Evolutionary conservation across 2,888 invertebrate genomes (phyloP), one percentile per base, ranked within the genome.

Genomic region (Argyresthia goedartella): DNA sequence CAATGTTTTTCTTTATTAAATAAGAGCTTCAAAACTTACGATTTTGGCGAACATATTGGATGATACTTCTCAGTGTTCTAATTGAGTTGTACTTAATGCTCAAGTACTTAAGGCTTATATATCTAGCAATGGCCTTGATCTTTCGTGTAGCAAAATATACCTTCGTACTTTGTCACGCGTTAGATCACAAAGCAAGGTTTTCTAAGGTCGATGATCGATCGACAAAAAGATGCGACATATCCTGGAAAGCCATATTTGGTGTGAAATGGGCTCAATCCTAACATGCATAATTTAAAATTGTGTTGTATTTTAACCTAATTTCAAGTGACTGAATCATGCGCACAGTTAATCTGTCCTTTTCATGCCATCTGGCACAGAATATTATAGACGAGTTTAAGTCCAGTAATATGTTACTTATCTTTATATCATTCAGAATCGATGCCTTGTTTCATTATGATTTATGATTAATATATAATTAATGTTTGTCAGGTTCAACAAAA

Each of bases 41-140:
- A 76, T 64, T 69, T 79, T 79, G 57, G 69, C 67, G 61, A 77
- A 76, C 78, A 79, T 79, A 69, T 67, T 78, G 67, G 55, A 64
- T 53, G 62, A 62, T 60, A 61, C 57, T 66, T 68, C 64, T 64
- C 68, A 70, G 67, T 55, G 57, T 60, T 43, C 50, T 45, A 36
- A 66, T 67, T 69, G 73, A 73, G 73, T 71, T 65, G 64, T 76
- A 57, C 46, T 49, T 15, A 25, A 60, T 55, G 60, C 61, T 60
- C 47, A 60, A 56, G 15, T 58, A 16, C 52, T 55, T 56, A 52
- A 60, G 67, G 66, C 66, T 76, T 75, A 63, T 76, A 76, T 78
- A 77, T 57, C 57, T 53, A 64, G 66, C 64, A 39, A 14, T 51
- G 50, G 43, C 56, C 56, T 56, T 56, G 56, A 50, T 54, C 50